A percentile compares a stretch with the other conserved stretches of the same genome.
Conservation (phyloP, 2,888 invertebrate species). For the Amphipyra tragopoginis region DNA sequence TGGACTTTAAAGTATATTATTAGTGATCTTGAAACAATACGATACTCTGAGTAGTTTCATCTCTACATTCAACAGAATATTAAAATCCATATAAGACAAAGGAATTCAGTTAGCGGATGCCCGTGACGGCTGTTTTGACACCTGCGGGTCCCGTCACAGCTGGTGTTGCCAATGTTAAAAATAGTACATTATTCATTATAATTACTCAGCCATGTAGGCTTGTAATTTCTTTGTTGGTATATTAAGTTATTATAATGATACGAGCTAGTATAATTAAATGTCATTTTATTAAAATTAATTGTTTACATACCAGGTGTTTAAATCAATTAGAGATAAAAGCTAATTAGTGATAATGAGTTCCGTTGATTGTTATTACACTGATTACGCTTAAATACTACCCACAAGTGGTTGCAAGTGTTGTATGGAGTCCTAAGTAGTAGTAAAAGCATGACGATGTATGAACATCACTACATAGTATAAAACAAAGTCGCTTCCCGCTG, state of each 20-base stretch:
- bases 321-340: slow-evolving; percentile 7
- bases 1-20: too few species aligned
- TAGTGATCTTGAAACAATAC: too few species aligned
- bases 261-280: slow-evolving; percentile 12
- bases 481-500: too few species aligned
- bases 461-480: too few species aligned
- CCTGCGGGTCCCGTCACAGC: slow-evolving; percentile 36
- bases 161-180: slow-evolving; percentile 44
- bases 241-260: slow-evolving; percentile 19
- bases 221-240: slow-evolving; percentile 23
- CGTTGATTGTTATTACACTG: slow-evolving; percentile 22
- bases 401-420: neutral
- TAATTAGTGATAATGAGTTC: slow-evolving; percentile 28
- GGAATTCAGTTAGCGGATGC: slow-evolving; percentile 32
- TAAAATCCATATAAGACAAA: slow-evolving; percentile 25
- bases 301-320: too few species aligned
- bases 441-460: slow-evolving; percentile 6
- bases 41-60: too few species aligned
- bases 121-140: slow-evolving; percentile 52
- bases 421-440: neutral
- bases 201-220: neutral
- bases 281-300: neutral
- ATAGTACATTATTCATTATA: slow-evolving; percentile 22
- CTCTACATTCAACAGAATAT: slow-evolving; percentile 9
- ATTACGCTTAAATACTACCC: slow-evolving; percentile 10